Evolutionary conservation across 2,113 vertebrate genomes (phyloP).

Genomic region (Aphyosemion australe): DNA sequence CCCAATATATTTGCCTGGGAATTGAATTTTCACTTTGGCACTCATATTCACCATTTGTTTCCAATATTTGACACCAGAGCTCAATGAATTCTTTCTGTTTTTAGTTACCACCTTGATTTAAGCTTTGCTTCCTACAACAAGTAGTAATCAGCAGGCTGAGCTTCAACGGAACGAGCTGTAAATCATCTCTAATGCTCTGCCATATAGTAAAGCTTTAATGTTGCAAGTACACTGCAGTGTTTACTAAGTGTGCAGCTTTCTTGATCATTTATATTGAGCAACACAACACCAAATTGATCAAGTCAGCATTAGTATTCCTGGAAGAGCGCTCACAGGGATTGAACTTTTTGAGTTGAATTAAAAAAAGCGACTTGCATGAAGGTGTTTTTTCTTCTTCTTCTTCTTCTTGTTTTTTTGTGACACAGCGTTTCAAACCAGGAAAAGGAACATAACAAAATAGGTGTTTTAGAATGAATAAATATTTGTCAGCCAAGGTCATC

Average conservation of each 20-base stretch:
- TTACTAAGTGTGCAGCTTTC: slow-evolving; percentile 78
- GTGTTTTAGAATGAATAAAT: slow-evolving; percentile 77
- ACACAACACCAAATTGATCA: slow-evolving; percentile 81
- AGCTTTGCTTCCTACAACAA: slow-evolving; percentile 50
- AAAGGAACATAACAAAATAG: slow-evolving; percentile 53
- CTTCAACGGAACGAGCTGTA: slow-evolving; percentile 61
- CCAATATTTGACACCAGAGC: slow-evolving; percentile 38
- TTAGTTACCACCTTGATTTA: slow-evolving; percentile 70
- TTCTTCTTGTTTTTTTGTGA: background rate
- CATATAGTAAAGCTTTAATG: slow-evolving; percentile 71
- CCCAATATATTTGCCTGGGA: slow-evolving; percentile 48
- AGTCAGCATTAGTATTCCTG: slow-evolving; percentile 84
- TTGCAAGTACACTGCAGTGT: slow-evolving; percentile 68
- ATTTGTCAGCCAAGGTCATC: slow-evolving; percentile 74
- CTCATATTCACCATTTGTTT: slow-evolving; percentile 59
- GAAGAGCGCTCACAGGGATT: slow-evolving; percentile 70
- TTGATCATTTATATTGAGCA: slow-evolving; percentile 81
- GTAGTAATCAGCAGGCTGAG: slow-evolving; percentile 57
- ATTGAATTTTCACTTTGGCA: slow-evolving; percentile 43
- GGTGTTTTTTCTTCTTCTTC: slow-evolving; percentile 38
- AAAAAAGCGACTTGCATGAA: slow-evolving; percentile 84
- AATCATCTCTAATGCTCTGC: slow-evolving; percentile 76
- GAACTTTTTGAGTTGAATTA: slow-evolving; percentile 78
- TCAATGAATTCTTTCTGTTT: background rate
- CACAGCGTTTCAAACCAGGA: slow-evolving; percentile 52